Evolutionary conservation across 2,888 invertebrate species (phyloP).

Genomic region (Rotaria magnacalcarata): DNA sequence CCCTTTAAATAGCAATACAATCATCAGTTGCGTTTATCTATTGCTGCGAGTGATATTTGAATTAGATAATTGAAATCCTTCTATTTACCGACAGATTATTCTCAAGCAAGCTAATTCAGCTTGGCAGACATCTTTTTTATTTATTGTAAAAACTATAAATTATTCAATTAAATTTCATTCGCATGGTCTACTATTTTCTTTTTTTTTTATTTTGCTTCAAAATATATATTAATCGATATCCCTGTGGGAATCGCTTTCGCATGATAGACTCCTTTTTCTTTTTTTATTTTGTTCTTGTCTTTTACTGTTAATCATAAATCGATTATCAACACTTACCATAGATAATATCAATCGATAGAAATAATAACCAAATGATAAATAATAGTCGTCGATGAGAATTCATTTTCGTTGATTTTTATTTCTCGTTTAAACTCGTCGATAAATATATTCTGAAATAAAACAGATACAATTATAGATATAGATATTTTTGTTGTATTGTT

Average conservation of each 20-base stretch:
- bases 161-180: not conserved
- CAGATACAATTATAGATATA: not conserved
- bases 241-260: not conserved
- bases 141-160: not conserved
- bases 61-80: slow-evolving; percentile 7
- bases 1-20: not conserved
- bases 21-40: not conserved
- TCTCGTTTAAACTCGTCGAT: not conserved
- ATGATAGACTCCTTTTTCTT: not conserved
- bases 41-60: not conserved
- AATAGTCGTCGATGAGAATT: not conserved
- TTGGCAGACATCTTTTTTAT: not conserved
- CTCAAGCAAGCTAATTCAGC: not conserved
- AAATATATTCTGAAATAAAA: slow-evolving; percentile 4
- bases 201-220: not conserved
- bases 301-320: not conserved
- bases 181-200: not conserved
- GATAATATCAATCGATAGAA: not conserved
- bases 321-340: slow-evolving; percentile 7
- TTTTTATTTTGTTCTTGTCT: not conserved
- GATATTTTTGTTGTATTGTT: not conserved
- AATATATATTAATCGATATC: not conserved
- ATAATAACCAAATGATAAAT: not conserved
- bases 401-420: not conserved
- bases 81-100: slow-evolving; percentile 24